Evolutionary conservation across 2,113 vertebrate genomes (phyloP).

Genomic region (Barbus barbus): DNA sequence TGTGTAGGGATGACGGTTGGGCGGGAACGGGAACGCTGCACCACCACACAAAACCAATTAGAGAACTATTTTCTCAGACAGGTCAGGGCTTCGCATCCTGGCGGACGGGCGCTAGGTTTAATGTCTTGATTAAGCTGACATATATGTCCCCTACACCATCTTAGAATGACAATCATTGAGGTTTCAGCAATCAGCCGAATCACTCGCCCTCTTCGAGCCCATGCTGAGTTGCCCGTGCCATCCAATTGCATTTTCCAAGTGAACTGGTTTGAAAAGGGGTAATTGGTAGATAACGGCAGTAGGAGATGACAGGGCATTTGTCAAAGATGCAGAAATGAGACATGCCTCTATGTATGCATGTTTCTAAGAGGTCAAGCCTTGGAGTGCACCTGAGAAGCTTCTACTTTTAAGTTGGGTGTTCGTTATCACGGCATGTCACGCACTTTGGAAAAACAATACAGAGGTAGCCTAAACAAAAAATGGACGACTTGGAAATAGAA

Average conservation of each 20-base stretch:
- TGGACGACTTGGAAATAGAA: conserved; percentile 39
- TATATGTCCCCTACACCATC: conserved; percentile 79
- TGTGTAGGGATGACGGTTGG: conserved; percentile 81
- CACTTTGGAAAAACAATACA: neutral
- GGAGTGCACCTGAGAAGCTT: neutral
- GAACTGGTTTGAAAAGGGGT: conserved; percentile 76
- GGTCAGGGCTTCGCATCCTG: conserved; percentile 83
- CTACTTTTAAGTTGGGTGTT: neutral
- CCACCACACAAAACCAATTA: conserved; percentile 96
- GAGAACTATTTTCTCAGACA: conserved; percentile 89
- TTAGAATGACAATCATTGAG: conserved; percentile 85
- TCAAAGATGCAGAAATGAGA: conserved; percentile 34
- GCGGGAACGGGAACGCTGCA: conserved; percentile 79
- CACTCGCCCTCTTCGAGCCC: conserved; percentile 56
- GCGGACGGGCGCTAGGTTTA: conserved; percentile 81
- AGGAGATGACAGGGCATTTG: conserved; percentile 72
- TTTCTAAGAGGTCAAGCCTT: conserved; percentile 43
- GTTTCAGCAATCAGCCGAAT: conserved; percentile 81
- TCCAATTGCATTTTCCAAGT: conserved; percentile 79
- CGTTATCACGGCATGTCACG: neutral
- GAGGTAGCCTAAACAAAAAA: neutral
- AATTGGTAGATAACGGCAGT: conserved; percentile 69
- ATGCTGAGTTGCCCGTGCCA: conserved; percentile 70
- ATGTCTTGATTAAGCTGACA: conserved; percentile 95
- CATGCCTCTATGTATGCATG: neutral